Evolutionary conservation across 2,797 vertebrate species (phyloP), one percentile per base, ranked within the genome.

Genomic region (Phalanger gymnotis): DNA sequence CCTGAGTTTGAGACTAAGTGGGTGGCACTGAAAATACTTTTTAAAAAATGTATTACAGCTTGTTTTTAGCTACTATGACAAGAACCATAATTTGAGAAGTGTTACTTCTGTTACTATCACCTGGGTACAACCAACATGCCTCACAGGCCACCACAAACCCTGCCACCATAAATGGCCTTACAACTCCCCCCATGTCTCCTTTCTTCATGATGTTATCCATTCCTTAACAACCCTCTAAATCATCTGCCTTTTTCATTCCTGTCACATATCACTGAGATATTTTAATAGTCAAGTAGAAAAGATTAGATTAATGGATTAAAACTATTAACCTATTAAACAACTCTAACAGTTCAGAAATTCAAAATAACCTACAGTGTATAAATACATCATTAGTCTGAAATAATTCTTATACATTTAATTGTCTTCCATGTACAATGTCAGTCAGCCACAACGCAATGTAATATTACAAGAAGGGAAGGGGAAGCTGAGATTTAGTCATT

Each of bases 301-400:
- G 97, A 97, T 96, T 54, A 97, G 96, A 96, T 96, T 98, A 97
- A 97, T 96, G 97, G 96, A 97, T 96, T 97, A 96, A 97, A 97
- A 97, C 96, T 97, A 96, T 97, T 97, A 98, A 98, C 96, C 96
- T 97, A 97, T 97, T 97, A 96, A 97, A 97, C 97, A 97, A 97
- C 95, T 98, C 95, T 95, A 97, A 97, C 92, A 97, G 97, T 94
- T 95, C 96, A 96, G 96, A 96, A 97, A 97, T 96, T 97, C 96
- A 97, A 98, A 97, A 96, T 97, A 98, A 95, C 96, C 92, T 57
- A 95, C 95, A 96, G 96, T 89, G 91, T 95, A 97, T 96, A 96
- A 97, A 96, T 95, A 96, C 27, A 96, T 94, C 97, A 97, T 97
- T 97, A 97, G 94, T 92, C 89, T 54, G 95, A 95, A 91, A 55